Conservation (phyloP, 2,113 vertebrate genomes). For the Burhinus bistriatus region DNA sequence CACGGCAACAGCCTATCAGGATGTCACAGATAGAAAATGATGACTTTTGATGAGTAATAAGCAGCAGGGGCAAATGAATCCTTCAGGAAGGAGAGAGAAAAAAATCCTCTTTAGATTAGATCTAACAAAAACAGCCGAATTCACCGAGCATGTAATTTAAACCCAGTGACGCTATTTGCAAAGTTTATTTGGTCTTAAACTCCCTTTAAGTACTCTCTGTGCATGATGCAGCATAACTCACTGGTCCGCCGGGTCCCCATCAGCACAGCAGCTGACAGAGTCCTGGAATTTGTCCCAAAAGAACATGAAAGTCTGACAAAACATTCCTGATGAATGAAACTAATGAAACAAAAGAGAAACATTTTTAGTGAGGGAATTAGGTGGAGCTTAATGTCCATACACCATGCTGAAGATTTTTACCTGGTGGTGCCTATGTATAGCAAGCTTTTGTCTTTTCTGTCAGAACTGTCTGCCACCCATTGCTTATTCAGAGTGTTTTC, state of each 20-base stretch:
- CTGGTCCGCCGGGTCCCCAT: neutral
- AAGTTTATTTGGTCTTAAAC: conserved; percentile 40
- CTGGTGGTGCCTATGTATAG: neutral
- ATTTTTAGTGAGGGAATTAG: neutral
- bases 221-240: neutral
- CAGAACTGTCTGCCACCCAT: conserved; percentile 27
- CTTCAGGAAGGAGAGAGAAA: neutral
- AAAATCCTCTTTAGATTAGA: conserved; percentile 19
- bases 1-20: neutral
- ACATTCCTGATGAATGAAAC: neutral
- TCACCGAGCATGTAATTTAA: conserved; percentile 20
- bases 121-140: neutral
- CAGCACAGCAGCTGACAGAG: neutral
- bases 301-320: neutral
- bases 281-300: conserved; percentile 18
- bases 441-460: conserved; percentile 10
- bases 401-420: neutral
- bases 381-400: neutral
- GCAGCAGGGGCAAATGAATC: conserved; percentile 41
- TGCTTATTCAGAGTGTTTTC: conserved; percentile 36
- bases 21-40: conserved; percentile 23
- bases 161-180: neutral
- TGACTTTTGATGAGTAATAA: conserved; percentile 35
- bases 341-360: neutral
- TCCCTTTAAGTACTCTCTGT: neutral